Conservation (phyloP, 2,113 vertebrate genomes). For the Oncorhynchus kisutch region DNA sequence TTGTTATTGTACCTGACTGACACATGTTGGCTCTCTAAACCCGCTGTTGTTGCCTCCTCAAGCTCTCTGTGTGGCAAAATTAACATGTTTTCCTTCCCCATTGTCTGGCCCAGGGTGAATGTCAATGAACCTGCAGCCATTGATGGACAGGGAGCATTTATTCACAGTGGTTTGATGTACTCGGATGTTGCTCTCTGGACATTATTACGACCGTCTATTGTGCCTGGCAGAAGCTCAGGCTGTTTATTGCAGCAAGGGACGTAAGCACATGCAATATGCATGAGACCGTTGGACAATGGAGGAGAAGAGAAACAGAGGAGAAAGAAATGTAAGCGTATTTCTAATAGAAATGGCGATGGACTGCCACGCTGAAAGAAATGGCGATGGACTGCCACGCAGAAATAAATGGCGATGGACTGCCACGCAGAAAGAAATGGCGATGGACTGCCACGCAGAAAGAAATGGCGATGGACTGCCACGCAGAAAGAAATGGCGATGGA, state of each 20-base stretch:
- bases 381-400: not conserved
- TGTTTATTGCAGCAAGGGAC: slow-evolving; percentile 22
- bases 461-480: not conserved
- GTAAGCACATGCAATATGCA: slow-evolving; percentile 57
- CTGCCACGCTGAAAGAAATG: not conserved
- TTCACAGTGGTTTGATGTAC: slow-evolving; percentile 27
- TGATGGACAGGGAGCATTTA: slow-evolving; percentile 4
- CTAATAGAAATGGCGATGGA: slow-evolving; percentile 53
- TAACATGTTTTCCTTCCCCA: too few relatives aligned
- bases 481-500: not conserved
- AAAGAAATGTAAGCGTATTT: slow-evolving; percentile 6
- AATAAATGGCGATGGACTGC: not conserved
- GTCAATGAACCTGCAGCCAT: not conserved
- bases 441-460: not conserved
- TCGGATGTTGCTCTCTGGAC: slow-evolving; percentile 26
- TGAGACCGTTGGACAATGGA: slow-evolving; percentile 46
- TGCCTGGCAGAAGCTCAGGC: slow-evolving; percentile 26
- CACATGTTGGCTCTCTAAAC: too few relatives aligned
- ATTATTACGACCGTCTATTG: slow-evolving; percentile 38
- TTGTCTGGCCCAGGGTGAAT: not conserved
- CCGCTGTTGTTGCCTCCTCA: too few relatives aligned
- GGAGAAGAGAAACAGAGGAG: slow-evolving; percentile 9
- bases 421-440: not conserved
- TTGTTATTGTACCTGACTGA: not conserved
- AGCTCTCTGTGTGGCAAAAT: too few relatives aligned